Evolutionary conservation across 92 coral and sea anemone species (phyloP).

Genomic region (Siderastrea siderea): DNA sequence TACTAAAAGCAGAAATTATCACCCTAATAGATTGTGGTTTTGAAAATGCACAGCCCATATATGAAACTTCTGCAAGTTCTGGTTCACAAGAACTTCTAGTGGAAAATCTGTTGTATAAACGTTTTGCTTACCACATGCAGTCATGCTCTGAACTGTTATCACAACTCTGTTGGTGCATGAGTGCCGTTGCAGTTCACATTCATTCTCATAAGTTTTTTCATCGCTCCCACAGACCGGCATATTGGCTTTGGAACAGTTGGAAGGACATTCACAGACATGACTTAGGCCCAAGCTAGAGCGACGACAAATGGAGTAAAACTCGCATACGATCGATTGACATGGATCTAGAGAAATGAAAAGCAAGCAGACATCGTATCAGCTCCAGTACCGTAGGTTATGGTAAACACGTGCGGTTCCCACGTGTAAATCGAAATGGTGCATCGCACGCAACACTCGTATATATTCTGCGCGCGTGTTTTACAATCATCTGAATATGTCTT

Average conservation of each 20-base stretch:
- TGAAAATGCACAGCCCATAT: too few relatives aligned
- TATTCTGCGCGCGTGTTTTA: too few relatives aligned
- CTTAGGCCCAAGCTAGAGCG: conserved; percentile 70
- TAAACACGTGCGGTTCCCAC: too few relatives aligned
- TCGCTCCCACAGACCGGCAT: conserved; percentile 88
- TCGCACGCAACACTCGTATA: too few relatives aligned
- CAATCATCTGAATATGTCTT: too few relatives aligned
- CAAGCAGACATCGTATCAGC: background rate
- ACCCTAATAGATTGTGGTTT: too few relatives aligned
- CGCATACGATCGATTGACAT: conserved; percentile 82
- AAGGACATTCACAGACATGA: conserved; percentile 84
- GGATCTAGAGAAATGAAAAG: conserved; percentile 61
- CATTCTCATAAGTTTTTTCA: conserved; percentile 85
- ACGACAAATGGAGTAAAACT: conserved; percentile 77
- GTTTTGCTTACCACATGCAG: conserved; percentile 78
- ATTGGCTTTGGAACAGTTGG: conserved; percentile 67
- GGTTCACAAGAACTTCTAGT: too few relatives aligned
- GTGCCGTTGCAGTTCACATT: conserved; percentile 82
- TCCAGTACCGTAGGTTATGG: too few relatives aligned
- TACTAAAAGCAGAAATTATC: too few relatives aligned
- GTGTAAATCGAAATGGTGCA: too few relatives aligned
- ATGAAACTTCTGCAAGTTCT: too few relatives aligned
- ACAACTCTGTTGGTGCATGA: conserved; percentile 63
- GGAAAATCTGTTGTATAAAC: too few relatives aligned
- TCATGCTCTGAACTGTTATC: conserved; percentile 64